phyloP scores from a whole-genome alignment of 2,113 vertebrate genomes.

The Ariopsis seemanni region DNA sequence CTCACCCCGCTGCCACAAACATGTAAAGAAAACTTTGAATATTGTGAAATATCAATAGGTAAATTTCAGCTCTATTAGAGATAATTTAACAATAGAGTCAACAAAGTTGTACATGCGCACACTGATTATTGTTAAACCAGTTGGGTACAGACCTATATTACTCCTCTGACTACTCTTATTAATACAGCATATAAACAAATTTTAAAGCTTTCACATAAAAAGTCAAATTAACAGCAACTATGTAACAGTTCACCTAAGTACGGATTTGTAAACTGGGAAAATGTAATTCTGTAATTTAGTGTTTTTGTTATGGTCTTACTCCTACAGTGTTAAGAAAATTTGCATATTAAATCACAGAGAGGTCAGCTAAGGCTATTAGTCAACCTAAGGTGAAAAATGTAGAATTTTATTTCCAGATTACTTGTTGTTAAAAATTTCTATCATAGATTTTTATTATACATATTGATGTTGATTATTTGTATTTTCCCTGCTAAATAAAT shows the following conservation, averaged over 20 bases:
- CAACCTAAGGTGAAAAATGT: too few species aligned
- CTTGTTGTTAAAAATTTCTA: too few species aligned
- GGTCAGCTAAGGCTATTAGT: not conserved
- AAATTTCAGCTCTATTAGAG: not conserved
- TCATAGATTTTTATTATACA: not conserved
- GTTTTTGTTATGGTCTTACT: not conserved
- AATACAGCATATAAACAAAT: not conserved
- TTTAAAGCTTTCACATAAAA: not conserved
- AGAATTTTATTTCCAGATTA: not conserved
- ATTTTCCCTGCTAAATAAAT: too few species aligned
- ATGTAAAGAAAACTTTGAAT: not conserved
- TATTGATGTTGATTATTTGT: not conserved
- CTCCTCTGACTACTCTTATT: not conserved
- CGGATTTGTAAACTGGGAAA: not conserved
- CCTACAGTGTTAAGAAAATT: not conserved
- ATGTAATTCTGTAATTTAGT: not conserved
- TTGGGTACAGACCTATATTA: not conserved
- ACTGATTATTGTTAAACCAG: not conserved
- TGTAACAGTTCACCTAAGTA: not conserved
- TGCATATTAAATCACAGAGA: not conserved
- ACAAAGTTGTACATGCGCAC: not conserved
- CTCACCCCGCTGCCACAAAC: too few species aligned
- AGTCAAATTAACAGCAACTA: not conserved
- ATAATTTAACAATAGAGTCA: not conserved
- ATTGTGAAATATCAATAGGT: not conserved